Evolutionary conservation across 2,113 vertebrate species (phyloP), one percentile per base, ranked within the genome.

Genomic region (Hippolais icterina): DNA sequence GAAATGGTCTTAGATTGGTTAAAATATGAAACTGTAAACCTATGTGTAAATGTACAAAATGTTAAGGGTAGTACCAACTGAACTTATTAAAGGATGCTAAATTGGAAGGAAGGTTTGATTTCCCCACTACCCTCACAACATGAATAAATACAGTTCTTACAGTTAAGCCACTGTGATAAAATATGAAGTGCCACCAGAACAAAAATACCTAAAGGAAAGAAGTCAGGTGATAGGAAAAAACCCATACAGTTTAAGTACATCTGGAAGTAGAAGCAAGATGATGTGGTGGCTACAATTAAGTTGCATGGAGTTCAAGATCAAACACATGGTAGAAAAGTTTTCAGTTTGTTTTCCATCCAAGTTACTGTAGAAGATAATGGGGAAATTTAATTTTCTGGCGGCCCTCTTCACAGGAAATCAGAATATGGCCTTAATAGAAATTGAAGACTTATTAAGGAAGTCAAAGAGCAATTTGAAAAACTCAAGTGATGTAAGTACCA

Each of bases 381-480:
- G 82, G 76, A 93, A 93, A 92, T 94, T 89, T 96, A 93, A 90
- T 96, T 95, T 96, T 88, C 69, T 27, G 5, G 56, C 87, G 74
- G 72, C 86, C 83, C 63, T 91, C 87, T 94, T 96, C 82, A 96
- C 90, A 95, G 85, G 84, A 93, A 87, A 84, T 96, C 57, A 86
- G 84, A 94, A 94, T 96, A 61, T 95, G 83, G 56, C 78, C 81
- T 91, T 96, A 94, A 93, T 93, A 94, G 92, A 93, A 95, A 93
- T 74, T 90, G 93, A 96, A 94, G 90, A 93, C 94, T 95, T 95
- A 86, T 41, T 96, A 93, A 94, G 83, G 75, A 96, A 96, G 75
- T 95, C 93, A 95, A 96, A 95, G 94, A 95, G 83, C 95, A 95
- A 61, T 96, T 95, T 96, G 81, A 94, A 90, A 96, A 96, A 92